Percentiles rank a stretch among this genome's conserved stretches.
phyloP scores from a whole-genome alignment of 2,797 vertebrate genomes.

The Chanos chanos region DNA sequence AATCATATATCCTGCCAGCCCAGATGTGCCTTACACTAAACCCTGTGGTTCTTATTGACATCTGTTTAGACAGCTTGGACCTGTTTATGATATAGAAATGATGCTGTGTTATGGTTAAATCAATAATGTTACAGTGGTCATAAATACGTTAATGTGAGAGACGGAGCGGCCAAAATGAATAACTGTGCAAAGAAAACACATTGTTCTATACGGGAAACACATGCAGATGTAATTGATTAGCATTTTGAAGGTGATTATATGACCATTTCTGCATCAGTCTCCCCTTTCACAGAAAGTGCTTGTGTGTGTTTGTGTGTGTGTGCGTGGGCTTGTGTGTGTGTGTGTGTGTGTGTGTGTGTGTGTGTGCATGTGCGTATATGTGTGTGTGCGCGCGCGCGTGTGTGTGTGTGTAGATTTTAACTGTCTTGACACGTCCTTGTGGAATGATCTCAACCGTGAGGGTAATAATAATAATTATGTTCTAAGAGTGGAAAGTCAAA shows the following conservation, averaged over 20 bases:
- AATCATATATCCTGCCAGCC: constrained; percentile 49
- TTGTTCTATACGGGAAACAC: constrained; percentile 31
- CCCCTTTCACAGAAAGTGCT: constrained; percentile 22
- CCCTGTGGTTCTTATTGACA: constrained; percentile 37
- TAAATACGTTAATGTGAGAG: constrained; percentile 37
- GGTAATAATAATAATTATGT: constrained; percentile 83
- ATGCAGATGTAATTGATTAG: constrained; percentile 61
- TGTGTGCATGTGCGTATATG: constrained; percentile 6
- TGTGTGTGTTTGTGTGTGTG: neutral
- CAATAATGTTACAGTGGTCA: constrained; percentile 39
- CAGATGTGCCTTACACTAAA: constrained; percentile 40
- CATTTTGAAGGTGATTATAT: constrained; percentile 74
- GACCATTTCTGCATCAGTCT: constrained; percentile 65
- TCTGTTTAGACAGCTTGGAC: constrained; percentile 40
- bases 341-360: neutral
- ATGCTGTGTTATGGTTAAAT: constrained; percentile 39
- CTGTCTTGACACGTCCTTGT: constrained; percentile 78
- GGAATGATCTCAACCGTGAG: constrained; percentile 78
- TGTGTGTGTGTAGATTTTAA: constrained; percentile 60
- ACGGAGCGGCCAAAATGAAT: constrained; percentile 29
- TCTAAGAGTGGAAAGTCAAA: constrained; percentile 73
- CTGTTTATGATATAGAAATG: constrained; percentile 49
- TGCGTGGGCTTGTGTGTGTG: constrained; percentile 15
- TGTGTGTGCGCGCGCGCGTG: neutral
- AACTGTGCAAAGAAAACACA: constrained; percentile 40